Percentiles rank a stretch among this genome's conserved stretches.
phyloP scores from a whole-genome alignment of 2,797 vertebrate genomes.

The Capromys pilorides region DNA sequence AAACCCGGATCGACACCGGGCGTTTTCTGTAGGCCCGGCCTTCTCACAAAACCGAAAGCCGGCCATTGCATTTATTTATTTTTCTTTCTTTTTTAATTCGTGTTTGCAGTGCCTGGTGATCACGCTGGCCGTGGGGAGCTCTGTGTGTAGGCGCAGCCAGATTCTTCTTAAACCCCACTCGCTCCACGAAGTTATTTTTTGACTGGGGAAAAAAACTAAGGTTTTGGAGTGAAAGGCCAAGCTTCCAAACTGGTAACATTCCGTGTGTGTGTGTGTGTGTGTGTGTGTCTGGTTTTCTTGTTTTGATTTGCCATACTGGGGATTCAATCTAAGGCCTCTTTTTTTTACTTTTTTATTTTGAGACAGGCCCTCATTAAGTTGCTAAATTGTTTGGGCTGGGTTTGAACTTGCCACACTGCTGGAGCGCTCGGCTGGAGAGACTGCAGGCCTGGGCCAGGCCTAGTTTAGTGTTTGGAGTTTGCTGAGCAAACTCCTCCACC shows the following conservation, averaged over 20 bases:
- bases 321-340: not conserved
- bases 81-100: not conserved
- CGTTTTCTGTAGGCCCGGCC: not conserved
- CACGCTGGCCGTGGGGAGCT: not conserved
- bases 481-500: not conserved
- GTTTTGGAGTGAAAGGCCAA: not conserved
- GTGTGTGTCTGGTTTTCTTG: not conserved
- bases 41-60: not conserved
- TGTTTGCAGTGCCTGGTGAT: not conserved
- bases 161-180: too few relatives aligned
- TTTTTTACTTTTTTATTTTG: not conserved
- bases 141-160: not conserved
- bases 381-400: not conserved
- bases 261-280: not conserved
- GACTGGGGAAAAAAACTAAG: not conserved
- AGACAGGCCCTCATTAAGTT: not conserved
- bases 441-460: not conserved
- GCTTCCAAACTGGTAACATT: not conserved
- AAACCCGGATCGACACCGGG: not conserved
- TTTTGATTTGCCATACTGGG: not conserved
- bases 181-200: not conserved
- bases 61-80: not conserved
- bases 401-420: not conserved
- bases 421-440: too few relatives aligned
- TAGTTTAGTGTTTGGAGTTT: not conserved